These are phyloP conservation scores for Pseudococcus longispinus DNA, from an alignment of 2,888 invertebrate species.

Conservation along the genomic window DNA sequence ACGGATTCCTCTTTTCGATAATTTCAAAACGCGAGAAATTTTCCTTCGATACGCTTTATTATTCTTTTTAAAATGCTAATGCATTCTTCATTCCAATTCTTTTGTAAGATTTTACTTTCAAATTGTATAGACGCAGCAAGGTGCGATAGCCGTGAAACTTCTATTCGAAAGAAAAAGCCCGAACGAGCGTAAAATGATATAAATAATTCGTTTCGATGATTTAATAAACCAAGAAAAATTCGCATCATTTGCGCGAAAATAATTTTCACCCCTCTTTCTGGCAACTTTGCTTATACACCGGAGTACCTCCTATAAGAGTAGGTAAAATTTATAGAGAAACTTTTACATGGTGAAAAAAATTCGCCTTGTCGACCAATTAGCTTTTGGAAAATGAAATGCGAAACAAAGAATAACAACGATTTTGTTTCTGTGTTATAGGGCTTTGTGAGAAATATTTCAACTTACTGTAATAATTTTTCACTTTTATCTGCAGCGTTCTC, in stretches of 20 bases:
- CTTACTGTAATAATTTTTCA: constrained; percentile 52
- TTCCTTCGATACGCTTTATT: neutral
- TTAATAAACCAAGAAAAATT: constrained; percentile 24
- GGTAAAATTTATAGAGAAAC: constrained; percentile 6
- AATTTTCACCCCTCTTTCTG: neutral
- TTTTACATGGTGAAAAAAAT: constrained; percentile 11
- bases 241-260: neutral
- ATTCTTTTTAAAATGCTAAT: constrained; percentile 19
- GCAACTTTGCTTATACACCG: neutral
- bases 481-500: constrained; percentile 49
- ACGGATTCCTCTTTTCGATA: neutral
- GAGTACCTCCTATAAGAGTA: no score
- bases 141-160: neutral
- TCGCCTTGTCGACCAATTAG: constrained; percentile 1
- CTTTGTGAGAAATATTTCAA: constrained; percentile 48
- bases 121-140: neutral
- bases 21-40: neutral
- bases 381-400: constrained; percentile 21
- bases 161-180: neutral
- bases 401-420: constrained; percentile 43
- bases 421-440: neutral
- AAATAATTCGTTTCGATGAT: constrained; percentile 24
- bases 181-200: constrained; percentile 32
- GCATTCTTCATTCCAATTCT: constrained; percentile 7
- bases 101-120: constrained; percentile 5